Evolutionary conservation across 2,888 invertebrate genomes (phyloP).

Genomic region (Drosophila tripunctata): DNA sequence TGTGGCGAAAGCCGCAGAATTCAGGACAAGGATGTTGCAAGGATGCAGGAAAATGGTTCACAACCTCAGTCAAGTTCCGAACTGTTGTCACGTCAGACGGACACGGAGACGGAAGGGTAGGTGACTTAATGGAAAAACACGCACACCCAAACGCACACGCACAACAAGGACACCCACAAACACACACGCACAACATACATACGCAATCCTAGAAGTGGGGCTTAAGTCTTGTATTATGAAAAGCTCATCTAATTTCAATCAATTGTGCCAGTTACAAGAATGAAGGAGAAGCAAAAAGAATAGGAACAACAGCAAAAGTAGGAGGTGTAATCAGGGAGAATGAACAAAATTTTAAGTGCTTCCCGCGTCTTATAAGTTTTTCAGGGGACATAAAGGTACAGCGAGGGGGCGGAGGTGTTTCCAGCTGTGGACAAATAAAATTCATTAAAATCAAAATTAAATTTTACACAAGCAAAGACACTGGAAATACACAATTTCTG

Average conservation of each 20-base stretch:
- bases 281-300: not conserved
- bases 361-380: slow-evolving; percentile 17
- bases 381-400: not conserved
- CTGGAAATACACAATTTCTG: not conserved
- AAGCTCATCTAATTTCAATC: slow-evolving; percentile 81
- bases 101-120: not conserved
- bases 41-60: slow-evolving; percentile 15
- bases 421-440: slow-evolving; percentile 17
- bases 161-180: slow-evolving; percentile 9
- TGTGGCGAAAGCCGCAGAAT: not conserved
- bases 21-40: slow-evolving; percentile 8
- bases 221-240: slow-evolving; percentile 75
- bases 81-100: not conserved
- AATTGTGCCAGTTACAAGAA: slow-evolving; percentile 66
- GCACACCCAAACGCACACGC: slow-evolving; percentile 30
- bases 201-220: slow-evolving; percentile 13
- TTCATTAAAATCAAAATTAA: slow-evolving; percentile 50
- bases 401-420: not conserved
- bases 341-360: slow-evolving; percentile 55
- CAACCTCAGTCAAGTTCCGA: not conserved
- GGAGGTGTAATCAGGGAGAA: slow-evolving; percentile 23
- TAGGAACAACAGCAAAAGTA: not conserved
- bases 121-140: slow-evolving; percentile 53
- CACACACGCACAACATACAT: slow-evolving; percentile 13
- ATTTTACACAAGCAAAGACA: slow-evolving; percentile 34